Percentiles rank a stretch among this genome's conserved stretches.
These are phyloP conservation scores for Zapus hudsonius DNA, from an alignment of 2,113 vertebrate species.

Conservation along the genomic window DNA sequence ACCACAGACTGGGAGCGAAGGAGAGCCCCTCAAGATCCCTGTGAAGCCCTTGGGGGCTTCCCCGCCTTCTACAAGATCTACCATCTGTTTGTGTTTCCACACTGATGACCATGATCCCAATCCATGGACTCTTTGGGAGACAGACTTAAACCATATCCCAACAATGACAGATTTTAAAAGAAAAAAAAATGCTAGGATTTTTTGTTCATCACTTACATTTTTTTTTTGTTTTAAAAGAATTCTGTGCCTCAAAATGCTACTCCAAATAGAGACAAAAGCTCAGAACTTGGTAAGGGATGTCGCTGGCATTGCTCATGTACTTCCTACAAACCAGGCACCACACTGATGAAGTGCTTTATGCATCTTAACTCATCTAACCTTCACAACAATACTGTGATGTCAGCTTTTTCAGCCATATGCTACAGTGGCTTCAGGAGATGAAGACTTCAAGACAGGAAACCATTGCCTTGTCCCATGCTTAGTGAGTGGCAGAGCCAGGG, in stretches of 20 bases:
- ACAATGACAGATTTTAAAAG: background rate
- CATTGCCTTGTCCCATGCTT: background rate
- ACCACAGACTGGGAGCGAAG: no score
- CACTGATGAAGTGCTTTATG: background rate
- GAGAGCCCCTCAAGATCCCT: background rate
- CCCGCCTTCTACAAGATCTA: background rate
- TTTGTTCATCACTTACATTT: background rate
- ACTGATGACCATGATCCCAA: background rate
- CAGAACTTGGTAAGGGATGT: background rate
- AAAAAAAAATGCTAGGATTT: slow-evolving; percentile 43
- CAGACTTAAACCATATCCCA: background rate
- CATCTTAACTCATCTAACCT: background rate
- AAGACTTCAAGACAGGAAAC: background rate
- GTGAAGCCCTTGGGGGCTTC: background rate
- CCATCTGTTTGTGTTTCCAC: background rate
- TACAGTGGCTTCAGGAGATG: background rate
- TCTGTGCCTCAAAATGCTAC: background rate
- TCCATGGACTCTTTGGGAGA: background rate
- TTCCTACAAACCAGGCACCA: background rate
- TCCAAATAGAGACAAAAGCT: slow-evolving; percentile 21
- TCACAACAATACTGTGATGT: background rate
- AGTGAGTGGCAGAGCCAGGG: background rate
- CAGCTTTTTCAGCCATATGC: background rate
- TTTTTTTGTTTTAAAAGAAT: background rate
- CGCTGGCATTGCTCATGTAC: background rate